phyloP scores from a whole-genome alignment of 2,797 vertebrate genomes.

The Chromobotia macracanthus region DNA sequence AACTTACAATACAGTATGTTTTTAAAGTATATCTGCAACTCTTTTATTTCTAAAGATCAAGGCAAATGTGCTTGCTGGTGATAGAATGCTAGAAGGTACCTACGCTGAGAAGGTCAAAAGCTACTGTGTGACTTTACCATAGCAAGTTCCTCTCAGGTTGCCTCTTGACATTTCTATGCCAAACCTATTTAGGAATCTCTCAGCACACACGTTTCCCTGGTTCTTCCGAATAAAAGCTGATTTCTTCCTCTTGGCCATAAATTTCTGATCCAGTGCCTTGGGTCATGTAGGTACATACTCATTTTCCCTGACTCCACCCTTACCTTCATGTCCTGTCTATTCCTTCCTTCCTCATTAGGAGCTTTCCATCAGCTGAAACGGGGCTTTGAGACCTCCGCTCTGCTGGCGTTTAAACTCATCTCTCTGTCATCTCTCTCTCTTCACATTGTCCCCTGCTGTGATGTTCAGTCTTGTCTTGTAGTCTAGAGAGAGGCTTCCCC shows the following conservation, averaged over 20 bases:
- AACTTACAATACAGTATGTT: background rate
- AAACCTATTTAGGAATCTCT: constrained; percentile 25
- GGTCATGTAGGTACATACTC: constrained; percentile 53
- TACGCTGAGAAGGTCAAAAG: background rate
- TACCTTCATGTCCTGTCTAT: constrained; percentile 58
- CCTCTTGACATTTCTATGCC: constrained; percentile 39
- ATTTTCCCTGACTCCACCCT: constrained; percentile 44
- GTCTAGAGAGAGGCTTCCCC: constrained; percentile 3
- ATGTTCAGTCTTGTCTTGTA: background rate
- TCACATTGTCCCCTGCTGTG: constrained; percentile 36
- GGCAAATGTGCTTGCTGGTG: background rate
- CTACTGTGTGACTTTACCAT: constrained; percentile 13
- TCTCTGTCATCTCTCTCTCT: constrained; percentile 39
- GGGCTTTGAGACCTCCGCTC: constrained; percentile 59
- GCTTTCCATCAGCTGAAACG: constrained; percentile 53
- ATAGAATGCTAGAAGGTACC: background rate
- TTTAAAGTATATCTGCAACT: background rate
- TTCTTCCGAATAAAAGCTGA: constrained; percentile 40
- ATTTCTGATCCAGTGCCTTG: constrained; percentile 53
- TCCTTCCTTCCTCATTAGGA: constrained; percentile 70
- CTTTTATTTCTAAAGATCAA: constrained; percentile 19
- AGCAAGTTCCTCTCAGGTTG: constrained; percentile 24
- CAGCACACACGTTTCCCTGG: background rate
- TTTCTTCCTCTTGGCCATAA: constrained; percentile 48
- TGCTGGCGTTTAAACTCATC: constrained; percentile 22